Base-by-base conservation (phyloP, 2,113 vertebrate species). In the Geococcyx californianus region DNA sequence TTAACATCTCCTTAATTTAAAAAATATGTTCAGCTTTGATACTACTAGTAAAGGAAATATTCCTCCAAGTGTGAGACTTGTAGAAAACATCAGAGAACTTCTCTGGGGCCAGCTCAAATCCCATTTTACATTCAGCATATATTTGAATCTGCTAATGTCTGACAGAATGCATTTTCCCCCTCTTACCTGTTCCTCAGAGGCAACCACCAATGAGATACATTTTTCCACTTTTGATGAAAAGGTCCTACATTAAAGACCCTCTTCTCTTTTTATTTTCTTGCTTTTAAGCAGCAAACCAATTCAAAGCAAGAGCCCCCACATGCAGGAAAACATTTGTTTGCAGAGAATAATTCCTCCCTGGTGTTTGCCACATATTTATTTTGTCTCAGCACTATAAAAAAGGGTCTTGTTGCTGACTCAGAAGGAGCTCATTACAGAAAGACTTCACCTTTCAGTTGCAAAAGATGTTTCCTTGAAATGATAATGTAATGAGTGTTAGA, bases 401-500 rank as follows among this genome's bases (percentile, higher is more conserved):
- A 59, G 63, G 28, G 31, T 84, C 90, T 87, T 68, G 52, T 68
- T 89, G 84, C 93, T 95, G 95, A 94, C 81, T 95, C 83, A 81
- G 95, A 97, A 95, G 94, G 79, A 82, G 93, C 92, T 97, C 95
- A 94, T 97, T 97, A 95, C 66, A 90, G 87, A 92, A 69, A 91
- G 87, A 63, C 96, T 92, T 97, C 96, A 95, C 95, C 92, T 97
- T 94, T 91, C 94, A 60, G 79, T 87, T 63, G 94, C 93, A 81
- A 69, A 96, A 91, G 94, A 95, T 94, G 94, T 96, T 96, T 96
- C 94, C 97, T 96, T 97, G 96, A 97, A 97, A 96, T 89, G 94
- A 93, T 94, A 95, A 96, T 91, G 90, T 89, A 77, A 91, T 94
- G 95, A 93, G 77, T 42, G 86, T 97, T 93, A 97, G 97, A 97